phyloP scores from a whole-genome alignment of 2,888 invertebrate species.

The Melanophora roralis region DNA sequence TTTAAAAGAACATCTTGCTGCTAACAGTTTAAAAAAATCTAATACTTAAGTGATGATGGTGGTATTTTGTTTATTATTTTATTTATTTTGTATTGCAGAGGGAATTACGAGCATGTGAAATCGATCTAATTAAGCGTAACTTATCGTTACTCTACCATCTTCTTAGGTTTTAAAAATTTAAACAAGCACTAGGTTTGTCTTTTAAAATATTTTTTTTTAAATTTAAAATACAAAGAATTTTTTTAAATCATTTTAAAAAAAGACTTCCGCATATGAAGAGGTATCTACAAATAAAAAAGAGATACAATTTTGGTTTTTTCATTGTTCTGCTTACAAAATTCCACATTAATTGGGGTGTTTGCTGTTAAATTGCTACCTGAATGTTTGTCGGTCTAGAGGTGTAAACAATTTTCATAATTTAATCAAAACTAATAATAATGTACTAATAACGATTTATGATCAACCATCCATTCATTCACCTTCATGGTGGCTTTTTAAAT shows the following conservation, averaged over 20 bases:
- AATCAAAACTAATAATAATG: constrained; percentile 36
- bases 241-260: background rate
- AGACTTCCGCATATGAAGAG: background rate
- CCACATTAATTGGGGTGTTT: constrained; percentile 49
- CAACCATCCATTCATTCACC: too few relatives aligned
- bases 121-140: constrained; percentile 67
- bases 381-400: constrained; percentile 10
- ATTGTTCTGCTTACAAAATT: background rate
- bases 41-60: background rate
- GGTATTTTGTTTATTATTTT: background rate
- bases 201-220: too few relatives aligned
- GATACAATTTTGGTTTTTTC: constrained; percentile 5
- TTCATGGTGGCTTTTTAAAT: too few relatives aligned
- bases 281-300: background rate
- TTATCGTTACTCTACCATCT: constrained; percentile 63
- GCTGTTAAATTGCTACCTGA: constrained; percentile 52
- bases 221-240: too few relatives aligned
- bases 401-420: constrained; percentile 51
- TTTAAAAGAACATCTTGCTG: background rate
- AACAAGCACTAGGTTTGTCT: background rate
- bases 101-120: constrained; percentile 38
- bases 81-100: background rate
- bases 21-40: constrained; percentile 6
- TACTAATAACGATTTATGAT: constrained; percentile 30
- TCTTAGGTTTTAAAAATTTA: constrained; percentile 36